phyloP scores from a whole-genome alignment of 2,797 vertebrate species.

The Enteromius treurensis region DNA sequence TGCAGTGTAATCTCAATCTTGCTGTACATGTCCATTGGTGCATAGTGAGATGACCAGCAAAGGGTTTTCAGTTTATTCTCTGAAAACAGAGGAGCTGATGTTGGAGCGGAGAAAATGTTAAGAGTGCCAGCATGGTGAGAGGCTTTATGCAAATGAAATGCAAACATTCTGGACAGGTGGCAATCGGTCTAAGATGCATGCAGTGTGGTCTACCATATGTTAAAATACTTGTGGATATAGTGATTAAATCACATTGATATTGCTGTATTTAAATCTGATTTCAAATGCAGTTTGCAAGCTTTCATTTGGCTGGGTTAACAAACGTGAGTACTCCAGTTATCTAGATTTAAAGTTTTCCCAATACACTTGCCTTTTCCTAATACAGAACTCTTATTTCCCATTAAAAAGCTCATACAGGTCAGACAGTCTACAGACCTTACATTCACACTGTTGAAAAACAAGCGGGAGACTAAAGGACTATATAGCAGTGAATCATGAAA shows the following conservation, averaged over 20 bases:
- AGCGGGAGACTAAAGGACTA: not conserved
- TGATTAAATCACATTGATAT: not conserved
- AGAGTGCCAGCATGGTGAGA: not conserved
- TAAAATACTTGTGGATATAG: not conserved
- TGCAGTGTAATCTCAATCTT: not conserved
- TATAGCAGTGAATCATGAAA: not conserved
- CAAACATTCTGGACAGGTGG: not conserved
- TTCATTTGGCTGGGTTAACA: not conserved
- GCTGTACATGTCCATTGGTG: not conserved
- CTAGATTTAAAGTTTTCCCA: not conserved
- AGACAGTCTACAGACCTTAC: not conserved
- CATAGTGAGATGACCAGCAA: not conserved
- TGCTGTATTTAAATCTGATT: not conserved
- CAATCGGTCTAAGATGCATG: not conserved
- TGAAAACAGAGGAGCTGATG: not conserved
- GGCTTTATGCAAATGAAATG: constrained; percentile 2
- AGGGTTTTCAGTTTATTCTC: not conserved
- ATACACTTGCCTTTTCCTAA: not conserved
- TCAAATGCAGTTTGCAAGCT: not conserved
- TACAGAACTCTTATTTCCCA: too few species aligned
- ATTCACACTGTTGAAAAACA: not conserved
- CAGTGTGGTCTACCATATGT: not conserved
- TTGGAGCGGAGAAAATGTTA: not conserved
- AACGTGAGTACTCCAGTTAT: not conserved
- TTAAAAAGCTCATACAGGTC: not conserved